A percentile compares a stretch with the other conserved stretches of the same genome.
Conservation (phyloP, 1,140 invertebrate species). For the Bombus waltoni region DNA sequence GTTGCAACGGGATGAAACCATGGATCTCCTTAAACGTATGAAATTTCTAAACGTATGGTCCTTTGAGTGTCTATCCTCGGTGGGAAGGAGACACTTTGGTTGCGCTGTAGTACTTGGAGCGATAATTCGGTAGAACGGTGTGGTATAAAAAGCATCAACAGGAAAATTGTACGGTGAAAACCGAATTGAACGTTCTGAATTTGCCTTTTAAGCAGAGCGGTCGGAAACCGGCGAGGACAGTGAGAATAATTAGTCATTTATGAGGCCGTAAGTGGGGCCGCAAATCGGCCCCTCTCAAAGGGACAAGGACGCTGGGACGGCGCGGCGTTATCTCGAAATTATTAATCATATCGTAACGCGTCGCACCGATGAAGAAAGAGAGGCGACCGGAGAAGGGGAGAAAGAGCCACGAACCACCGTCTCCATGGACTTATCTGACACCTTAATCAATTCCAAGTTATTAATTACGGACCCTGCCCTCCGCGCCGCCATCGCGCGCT, state of each 20-base stretch:
- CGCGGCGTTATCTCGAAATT: slow-evolving; percentile 80
- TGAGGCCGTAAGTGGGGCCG: slow-evolving; percentile 79
- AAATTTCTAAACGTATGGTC: not conserved
- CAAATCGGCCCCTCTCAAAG: slow-evolving; percentile 75
- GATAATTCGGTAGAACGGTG: too few relatives aligned
- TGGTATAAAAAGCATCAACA: too few relatives aligned
- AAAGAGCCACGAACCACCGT: slow-evolving; percentile 56
- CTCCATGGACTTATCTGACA: slow-evolving; percentile 80
- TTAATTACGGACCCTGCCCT: slow-evolving; percentile 78
- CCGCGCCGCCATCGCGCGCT: slow-evolving; percentile 55
- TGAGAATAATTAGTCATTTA: slow-evolving; percentile 80
- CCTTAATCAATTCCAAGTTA: slow-evolving; percentile 82
- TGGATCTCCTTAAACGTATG: not conserved
- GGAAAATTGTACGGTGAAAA: not conserved
- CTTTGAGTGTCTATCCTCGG: too few relatives aligned
- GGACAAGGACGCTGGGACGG: slow-evolving; percentile 67
- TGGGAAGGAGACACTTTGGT: not conserved
- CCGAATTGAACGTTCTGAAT: not conserved
- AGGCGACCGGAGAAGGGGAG: slow-evolving; percentile 40
- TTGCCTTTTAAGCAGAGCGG: not conserved
- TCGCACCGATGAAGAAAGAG: slow-evolving; percentile 68
- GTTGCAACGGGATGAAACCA: not conserved
- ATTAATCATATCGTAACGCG: slow-evolving; percentile 80
- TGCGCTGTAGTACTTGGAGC: not conserved
- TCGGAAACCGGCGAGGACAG: slow-evolving; percentile 32